Base-by-base conservation (phyloP, 2,113 vertebrate genomes). In the Elachura formosa region DNA sequence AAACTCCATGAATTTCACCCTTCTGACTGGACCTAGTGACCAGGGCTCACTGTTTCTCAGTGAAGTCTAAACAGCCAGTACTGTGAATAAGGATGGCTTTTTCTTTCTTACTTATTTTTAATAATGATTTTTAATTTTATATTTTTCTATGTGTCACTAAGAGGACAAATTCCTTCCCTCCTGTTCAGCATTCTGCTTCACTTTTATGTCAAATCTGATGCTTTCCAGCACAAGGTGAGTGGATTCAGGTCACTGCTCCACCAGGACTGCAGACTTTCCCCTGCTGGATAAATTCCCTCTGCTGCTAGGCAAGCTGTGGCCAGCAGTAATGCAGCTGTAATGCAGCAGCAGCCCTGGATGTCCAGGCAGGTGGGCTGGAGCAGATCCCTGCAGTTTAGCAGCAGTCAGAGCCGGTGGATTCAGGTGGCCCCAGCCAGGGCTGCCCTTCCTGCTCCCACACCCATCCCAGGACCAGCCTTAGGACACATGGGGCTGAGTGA, bases 381-480 rank as follows among this genome's bases (percentile, higher is more conserved):
- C 64, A 46, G 45, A 64, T 34, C 48, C 1, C 1, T 14, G 33
- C 68, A 4, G 21, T 21, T 80, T 4, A 54, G 54, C 9, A 3
- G 72, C 2, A 46, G 17, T 52, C 62, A 56, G 26, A 77, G 33
- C 31, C 2, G 0, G 5, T 16, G 10, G 46, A 7, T 51, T 41
- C 24, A 59, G 49, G 43, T 48, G 41, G 31, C 48, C 34, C 24
- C 34, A 31, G 68, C 22, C 63, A 40, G 68, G 1, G 6, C 24
- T 21, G 48, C 45, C 33, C 56, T 23, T 59, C 12, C 74, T 69
- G 29, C 78, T 68, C 12, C 3, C 40, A 18, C 41, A 0, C 26
- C 38, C 6, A 41, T 79, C 26, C 41, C 23, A 0, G 3, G 5
- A 54, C 13, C 46, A 40, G 74, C 1, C 1, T 14, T 4, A 11